phyloP scores from a whole-genome alignment of 2,888 invertebrate species.

The Pheosia tremula region DNA sequence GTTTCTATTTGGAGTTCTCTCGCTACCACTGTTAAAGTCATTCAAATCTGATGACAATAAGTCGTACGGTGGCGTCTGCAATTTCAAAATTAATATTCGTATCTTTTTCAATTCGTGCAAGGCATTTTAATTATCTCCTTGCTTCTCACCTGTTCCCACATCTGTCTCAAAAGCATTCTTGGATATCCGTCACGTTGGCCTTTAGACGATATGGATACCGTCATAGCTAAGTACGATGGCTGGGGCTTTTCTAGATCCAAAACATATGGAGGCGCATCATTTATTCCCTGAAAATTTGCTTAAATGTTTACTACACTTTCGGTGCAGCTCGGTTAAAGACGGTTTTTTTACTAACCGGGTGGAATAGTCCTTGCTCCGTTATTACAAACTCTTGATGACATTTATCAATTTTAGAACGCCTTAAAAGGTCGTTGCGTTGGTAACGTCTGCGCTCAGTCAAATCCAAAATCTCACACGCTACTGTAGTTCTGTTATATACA shows the following conservation, averaged over 20 bases:
- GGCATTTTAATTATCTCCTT: not conserved
- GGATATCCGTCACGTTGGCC: conserved; percentile 75
- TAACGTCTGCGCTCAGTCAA: conserved; percentile 67
- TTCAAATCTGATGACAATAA: conserved; percentile 58
- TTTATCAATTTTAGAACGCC: conserved; percentile 66
- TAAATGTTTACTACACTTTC: not conserved
- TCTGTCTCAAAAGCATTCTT: conserved; percentile 68
- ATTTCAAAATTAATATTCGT: not conserved
- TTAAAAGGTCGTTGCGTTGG: conserved; percentile 67
- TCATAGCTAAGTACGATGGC: conserved; percentile 67
- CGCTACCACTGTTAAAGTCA: conserved; percentile 37
- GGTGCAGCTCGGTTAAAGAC: not conserved
- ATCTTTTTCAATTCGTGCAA: not conserved
- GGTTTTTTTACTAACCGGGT: conserved; percentile 54
- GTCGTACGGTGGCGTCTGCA: conserved; percentile 72
- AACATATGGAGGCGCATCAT: conserved; percentile 73
- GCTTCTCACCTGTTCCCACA: conserved; percentile 75
- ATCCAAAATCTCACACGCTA: conserved; percentile 75
- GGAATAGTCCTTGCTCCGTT: conserved; percentile 66
- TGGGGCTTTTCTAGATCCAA: conserved; percentile 66
- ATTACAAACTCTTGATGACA: conserved; percentile 77
- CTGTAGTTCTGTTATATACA: conserved; percentile 56
- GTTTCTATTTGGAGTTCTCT: conserved; percentile 49
- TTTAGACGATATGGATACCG: conserved; percentile 70
- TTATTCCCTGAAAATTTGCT: conserved; percentile 59